Base-by-base conservation (phyloP, 1,140 invertebrate species). In the Oryctes rhinoceros region DNA sequence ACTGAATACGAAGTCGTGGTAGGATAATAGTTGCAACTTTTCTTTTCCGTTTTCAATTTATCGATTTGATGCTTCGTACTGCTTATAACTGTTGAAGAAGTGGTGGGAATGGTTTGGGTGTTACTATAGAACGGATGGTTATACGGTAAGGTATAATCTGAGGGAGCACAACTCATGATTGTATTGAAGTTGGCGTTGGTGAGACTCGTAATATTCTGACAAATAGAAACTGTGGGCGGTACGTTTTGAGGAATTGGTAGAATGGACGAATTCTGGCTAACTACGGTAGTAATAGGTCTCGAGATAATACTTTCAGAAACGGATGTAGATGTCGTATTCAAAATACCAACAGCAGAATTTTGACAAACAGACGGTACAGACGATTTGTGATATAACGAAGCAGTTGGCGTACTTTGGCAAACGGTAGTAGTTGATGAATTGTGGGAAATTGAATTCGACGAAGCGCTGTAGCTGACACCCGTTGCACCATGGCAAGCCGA, bases 1-100 rank as follows among this genome's bases (percentile, higher is more conserved):
- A 80, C 39, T 35, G 78, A 75, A 48, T 78, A 78, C 10, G 77
- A 24, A 11, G 77, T 78, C 18, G 77, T 53, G 18, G 76, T 77
- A 24, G 37, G 37, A 13, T 76, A 76, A 76, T 76, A 76, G 37
- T 44, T 76, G 18, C 44, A 48, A 47, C 35, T 20, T 48, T 47
- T 76, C 47, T 49, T 76, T n/a, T 76, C 47, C 39, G 24, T 6
- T 76, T 39, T 76, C 4, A 37, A 24, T 47, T 76, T 76, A 9
- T 76, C 75, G 4, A 35, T 35, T 71, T 71, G 65, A 71, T 71
- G 65, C 24, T 71, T 71, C 6, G 18, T 48, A 76, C 18, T 76
- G 13, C 4, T 39, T 35, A 30, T 7, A 47, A 37, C 9, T 18
- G 39, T 47, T 47, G 75, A 44, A 20, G 75, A 47, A 30, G 75